Evolutionary conservation across 2,888 invertebrate species (phyloP), one percentile per base, ranked within the genome.

Genomic region (Leptopilina syphax): DNA sequence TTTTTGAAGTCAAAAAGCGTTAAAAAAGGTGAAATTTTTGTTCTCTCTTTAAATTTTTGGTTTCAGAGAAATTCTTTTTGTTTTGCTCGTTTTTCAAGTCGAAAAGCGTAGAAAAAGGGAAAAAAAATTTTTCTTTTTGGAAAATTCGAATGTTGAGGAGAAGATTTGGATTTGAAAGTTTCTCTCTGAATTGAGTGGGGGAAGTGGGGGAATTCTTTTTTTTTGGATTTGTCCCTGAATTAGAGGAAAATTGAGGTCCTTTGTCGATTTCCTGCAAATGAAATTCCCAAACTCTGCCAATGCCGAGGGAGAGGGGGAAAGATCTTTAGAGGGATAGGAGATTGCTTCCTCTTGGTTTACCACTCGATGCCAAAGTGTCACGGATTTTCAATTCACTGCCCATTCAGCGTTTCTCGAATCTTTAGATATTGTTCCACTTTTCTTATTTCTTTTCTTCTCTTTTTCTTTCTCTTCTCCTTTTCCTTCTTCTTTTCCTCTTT

Each of bases 231-330:
- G 54, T 12, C 50, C 70, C 47, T 70, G 27, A 70, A 70, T 70
- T n/a, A 70, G 13, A 70, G 54, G 8, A 18, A 18, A 47, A 47
- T 47, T 13, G 8, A 54, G 70, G 8, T 70, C 54, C 54, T 27
- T 70, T 27, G 27, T 27, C 70, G 54, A 70, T 54, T 70, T 54
- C 13, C 54, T 70, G 27, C 70, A 70, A 54, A 70, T 54, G 54
- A 70, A 41, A 27, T 54, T 70, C 54, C 13, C 70, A 70, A 70
- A 70, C 50, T 70, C 54, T 70, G 70, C 70, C 54, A 70, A 70
- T 70, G 54, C 54, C 54, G 5, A 5, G 13, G 18, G 54, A 13
- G 13, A 54, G 2, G 27, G 27, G 9, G 47, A 47, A 7, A 47
- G 70, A 54, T 18, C 18, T 18, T 18, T 18, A 18, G 18, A 18